These are phyloP conservation scores for Drosophila simulans DNA, from an alignment of 1,140 invertebrate genomes.

Conservation along the genomic window DNA sequence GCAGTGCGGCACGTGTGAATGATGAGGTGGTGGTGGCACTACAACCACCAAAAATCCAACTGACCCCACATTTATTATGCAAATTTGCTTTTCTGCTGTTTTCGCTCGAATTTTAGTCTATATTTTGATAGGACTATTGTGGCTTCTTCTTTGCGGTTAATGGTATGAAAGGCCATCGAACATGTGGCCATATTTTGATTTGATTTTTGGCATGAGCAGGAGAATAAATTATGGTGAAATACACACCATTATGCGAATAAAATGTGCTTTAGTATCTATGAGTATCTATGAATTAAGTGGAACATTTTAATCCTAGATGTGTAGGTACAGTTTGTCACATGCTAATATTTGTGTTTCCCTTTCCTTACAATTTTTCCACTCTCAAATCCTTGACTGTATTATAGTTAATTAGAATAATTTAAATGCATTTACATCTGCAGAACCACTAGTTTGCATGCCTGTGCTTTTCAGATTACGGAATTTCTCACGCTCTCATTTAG, in stretches of 20 bases:
- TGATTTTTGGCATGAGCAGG: not conserved
- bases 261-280: too few relatives aligned
- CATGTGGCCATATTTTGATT: conserved; percentile 48
- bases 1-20: conserved; percentile 30
- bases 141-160: conserved; percentile 28
- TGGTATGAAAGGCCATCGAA: conserved; percentile 43
- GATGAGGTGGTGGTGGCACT: conserved; percentile 17
- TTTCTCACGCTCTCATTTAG: conserved; percentile 71
- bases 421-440: not conserved
- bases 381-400: not conserved
- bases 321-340: too few relatives aligned
- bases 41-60: conserved; percentile 26
- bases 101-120: conserved; percentile 20
- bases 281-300: too few relatives aligned
- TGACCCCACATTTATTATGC: conserved; percentile 55
- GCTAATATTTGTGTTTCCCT: too few relatives aligned
- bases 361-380: not conserved
- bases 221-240: not conserved
- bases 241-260: not conserved
- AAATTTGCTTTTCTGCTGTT: conserved; percentile 39
- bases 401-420: not conserved
- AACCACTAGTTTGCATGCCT: not conserved
- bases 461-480: conserved; percentile 37
- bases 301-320: too few relatives aligned
- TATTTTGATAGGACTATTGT: conserved; percentile 16